phyloP scores from a whole-genome alignment of 1,140 invertebrate species.

The Drosophila sturtevanti region DNA sequence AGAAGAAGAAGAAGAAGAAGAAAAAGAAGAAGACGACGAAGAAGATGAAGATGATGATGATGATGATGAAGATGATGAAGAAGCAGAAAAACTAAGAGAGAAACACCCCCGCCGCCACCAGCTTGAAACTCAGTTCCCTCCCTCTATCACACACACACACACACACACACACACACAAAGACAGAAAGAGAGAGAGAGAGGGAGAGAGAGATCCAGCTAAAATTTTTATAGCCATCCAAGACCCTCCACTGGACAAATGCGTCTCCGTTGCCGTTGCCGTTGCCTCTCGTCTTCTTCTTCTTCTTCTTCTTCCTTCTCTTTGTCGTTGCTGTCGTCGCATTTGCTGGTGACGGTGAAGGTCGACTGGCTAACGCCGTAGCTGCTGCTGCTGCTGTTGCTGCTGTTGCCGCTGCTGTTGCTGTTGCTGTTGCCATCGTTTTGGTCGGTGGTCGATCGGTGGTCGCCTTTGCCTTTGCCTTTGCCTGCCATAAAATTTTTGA shows the following conservation, averaged over 20 bases:
- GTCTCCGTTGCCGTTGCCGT: conserved; percentile 19
- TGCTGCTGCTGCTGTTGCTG: not conserved
- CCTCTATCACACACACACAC: too few species aligned
- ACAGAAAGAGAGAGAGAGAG: too few species aligned
- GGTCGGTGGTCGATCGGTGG: conserved; percentile 11
- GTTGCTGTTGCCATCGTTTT: not conserved
- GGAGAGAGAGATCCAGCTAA: not conserved
- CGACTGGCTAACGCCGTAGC: conserved; percentile 27
- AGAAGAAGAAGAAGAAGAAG: not conserved
- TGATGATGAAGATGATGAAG: too few species aligned
- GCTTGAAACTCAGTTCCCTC: too few species aligned
- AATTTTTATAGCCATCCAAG: conserved; percentile 36
- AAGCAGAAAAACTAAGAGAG: too few species aligned
- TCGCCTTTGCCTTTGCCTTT: conserved; percentile 2
- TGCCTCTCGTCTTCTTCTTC: conserved; percentile 4
- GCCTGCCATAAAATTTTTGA: conserved; percentile 74
- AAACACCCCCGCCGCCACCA: too few species aligned
- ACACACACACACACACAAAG: not conserved
- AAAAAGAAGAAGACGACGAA: not conserved
- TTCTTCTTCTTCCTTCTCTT: not conserved
- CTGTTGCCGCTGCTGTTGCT: not conserved
- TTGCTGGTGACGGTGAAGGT: conserved; percentile 36
- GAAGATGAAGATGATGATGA: not conserved
- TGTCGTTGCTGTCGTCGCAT: conserved; percentile 18
- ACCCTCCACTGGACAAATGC: conserved; percentile 50